Evolutionary conservation across 2,797 vertebrate genomes (phyloP), one percentile per base, ranked within the genome.

Genomic region (Bryconaethiops microstoma): DNA sequence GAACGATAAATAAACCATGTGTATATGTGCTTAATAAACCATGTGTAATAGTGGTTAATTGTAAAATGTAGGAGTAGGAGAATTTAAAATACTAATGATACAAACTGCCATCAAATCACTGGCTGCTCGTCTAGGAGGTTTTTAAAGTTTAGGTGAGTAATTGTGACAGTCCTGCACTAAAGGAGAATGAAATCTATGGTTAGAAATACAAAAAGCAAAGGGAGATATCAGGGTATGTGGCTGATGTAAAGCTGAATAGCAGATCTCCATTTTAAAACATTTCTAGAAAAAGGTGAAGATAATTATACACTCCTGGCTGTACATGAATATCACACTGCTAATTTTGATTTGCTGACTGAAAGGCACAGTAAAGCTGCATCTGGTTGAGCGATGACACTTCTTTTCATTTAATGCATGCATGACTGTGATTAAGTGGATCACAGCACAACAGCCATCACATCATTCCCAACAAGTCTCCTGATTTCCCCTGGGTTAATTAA

Each of bases 401-500:
- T 74, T 9, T 14, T 77, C 29, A 63, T 83, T 80, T 59, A 10
- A 50, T 35, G 40, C 69, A 54, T 55, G 68, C 78, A 19, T 48
- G 57, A 17, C n/a, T 35, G 45, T n/a, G 16, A 48, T 21, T 16
- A 48, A 60, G 54, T 14, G 54, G 65, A 42, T 48, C 19, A 60
- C 21, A 21, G n/a, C 54, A 69, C 52, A 77, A 6, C 54, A 5
- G 13, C 39, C 54, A 59, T n/a, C 39, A 17, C 21, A 59, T 7
- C 55, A 59, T 59, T 59, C n/a, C n/a, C 7, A n/a, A 23, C 9
- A n/a, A 8, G n/a, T 25, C 9, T 60, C 21, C 0, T 9, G 13
- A 39, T 62, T 21, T 14, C 25, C 48, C 59, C n/a, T 35, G 45
- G 62, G 35, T 65, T 82, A 84, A 85, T 84, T 84, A 83, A 77